Percentiles rank a stretch among this genome's conserved stretches.
These are phyloP conservation scores for Ectobius pallidus DNA, from an alignment of 2,888 invertebrate species.

Conservation along the genomic window DNA sequence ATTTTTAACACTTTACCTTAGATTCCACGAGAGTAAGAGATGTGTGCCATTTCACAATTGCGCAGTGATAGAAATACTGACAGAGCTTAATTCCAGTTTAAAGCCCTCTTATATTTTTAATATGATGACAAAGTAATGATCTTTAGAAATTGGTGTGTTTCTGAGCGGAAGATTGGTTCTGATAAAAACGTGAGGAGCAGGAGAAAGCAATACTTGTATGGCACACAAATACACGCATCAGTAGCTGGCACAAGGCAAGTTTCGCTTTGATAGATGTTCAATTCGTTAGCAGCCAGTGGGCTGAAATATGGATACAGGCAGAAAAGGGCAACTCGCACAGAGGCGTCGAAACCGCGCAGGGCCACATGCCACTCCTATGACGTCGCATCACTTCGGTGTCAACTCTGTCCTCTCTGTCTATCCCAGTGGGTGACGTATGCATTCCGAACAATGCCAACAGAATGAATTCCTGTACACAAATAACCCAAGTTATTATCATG, in stretches of 20 bases:
- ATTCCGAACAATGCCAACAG: too few species aligned
- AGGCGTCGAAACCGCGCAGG: neutral
- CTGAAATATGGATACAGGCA: conserved; percentile 8
- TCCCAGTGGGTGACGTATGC: too few species aligned
- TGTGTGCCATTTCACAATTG: too few species aligned
- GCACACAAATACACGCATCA: neutral
- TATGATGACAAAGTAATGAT: too few species aligned
- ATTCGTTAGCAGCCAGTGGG: conserved; percentile 15
- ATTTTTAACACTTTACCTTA: too few species aligned
- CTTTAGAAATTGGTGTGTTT: neutral
- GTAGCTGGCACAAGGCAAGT: neutral
- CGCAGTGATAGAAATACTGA: too few species aligned
- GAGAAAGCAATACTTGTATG: neutral
- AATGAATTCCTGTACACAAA: too few species aligned
- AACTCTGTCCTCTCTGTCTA: neutral
- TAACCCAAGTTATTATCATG: too few species aligned
- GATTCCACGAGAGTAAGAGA: too few species aligned
- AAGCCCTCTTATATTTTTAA: too few species aligned
- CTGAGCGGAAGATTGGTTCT: neutral
- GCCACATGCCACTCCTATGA: too few species aligned
- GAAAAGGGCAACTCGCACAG: neutral
- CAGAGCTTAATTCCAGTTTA: too few species aligned
- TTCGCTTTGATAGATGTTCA: neutral
- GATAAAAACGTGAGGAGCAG: neutral
- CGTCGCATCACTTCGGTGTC: neutral